Conservation (phyloP, 2,113 vertebrate species). For the Gallinago paraguaiae region DNA sequence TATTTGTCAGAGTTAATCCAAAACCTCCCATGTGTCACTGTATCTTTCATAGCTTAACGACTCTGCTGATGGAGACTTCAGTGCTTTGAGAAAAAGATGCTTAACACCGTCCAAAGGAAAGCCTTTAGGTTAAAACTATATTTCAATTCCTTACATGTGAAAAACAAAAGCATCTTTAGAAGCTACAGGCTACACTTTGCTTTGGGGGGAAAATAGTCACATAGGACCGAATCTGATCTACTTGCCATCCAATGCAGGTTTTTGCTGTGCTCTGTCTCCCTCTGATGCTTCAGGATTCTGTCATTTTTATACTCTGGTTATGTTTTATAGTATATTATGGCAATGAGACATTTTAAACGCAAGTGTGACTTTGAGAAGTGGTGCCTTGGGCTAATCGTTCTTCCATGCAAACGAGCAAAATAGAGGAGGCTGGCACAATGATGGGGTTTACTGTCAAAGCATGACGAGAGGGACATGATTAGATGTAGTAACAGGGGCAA, state of each 20-base stretch:
- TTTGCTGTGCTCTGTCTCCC: background rate
- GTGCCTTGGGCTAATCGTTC: background rate
- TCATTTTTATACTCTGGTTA: background rate
- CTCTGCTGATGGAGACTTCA: background rate
- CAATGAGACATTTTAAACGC: background rate
- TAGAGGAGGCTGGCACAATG: background rate
- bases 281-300: background rate
- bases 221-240: background rate
- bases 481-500: background rate
- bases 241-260: background rate
- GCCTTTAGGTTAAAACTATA: background rate
- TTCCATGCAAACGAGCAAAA: background rate
- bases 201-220: background rate
- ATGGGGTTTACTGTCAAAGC: background rate
- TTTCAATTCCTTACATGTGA: background rate
- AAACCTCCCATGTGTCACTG: background rate
- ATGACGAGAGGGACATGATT: accelerated
- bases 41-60: background rate
- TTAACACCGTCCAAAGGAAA: background rate
- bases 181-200: background rate
- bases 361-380: background rate
- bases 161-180: background rate
- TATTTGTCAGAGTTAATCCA: background rate
- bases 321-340: background rate
- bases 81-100: background rate